phyloP scores from a whole-genome alignment of 2,113 vertebrate genomes.

The Rhea americana region DNA sequence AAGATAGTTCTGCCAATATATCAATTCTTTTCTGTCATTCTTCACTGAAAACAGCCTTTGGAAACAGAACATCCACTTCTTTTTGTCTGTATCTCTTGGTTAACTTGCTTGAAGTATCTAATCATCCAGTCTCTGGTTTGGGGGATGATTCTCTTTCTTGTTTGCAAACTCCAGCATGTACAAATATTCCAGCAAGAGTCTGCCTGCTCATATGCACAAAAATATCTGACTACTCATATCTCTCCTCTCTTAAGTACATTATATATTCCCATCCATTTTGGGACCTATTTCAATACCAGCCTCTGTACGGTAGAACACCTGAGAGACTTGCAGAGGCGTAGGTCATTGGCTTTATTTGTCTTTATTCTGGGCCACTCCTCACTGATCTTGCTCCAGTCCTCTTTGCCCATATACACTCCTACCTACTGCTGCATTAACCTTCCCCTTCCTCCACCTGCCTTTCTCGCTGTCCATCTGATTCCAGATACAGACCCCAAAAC shows the following conservation, averaged over 20 bases:
- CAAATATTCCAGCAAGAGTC: not conserved
- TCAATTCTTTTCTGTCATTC: slow-evolving; percentile 10
- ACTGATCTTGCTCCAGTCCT: not conserved
- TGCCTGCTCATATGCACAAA: not conserved
- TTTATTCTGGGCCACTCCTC: not conserved
- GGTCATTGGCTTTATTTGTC: not conserved
- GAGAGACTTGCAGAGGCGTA: not conserved
- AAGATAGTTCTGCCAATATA: not conserved
- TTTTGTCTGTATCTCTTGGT: not conserved
- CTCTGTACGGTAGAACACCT: not conserved
- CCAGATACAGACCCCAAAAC: not conserved
- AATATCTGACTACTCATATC: not conserved
- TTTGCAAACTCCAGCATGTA: not conserved
- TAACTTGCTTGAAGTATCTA: not conserved
- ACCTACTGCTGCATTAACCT: not conserved
- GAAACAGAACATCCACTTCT: not conserved
- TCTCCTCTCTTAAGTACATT: not conserved
- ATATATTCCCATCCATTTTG: not conserved
- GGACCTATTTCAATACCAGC: not conserved
- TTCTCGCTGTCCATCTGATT: not conserved
- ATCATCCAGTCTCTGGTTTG: not conserved
- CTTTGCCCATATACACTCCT: not conserved
- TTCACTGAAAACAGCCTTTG: not conserved
- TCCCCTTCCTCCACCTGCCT: not conserved
- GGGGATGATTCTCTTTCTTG: not conserved